A percentile compares a stretch with the other conserved stretches of the same genome.
These are phyloP conservation scores for Phania funesta DNA, from an alignment of 2,888 invertebrate genomes.

Conservation along the genomic window DNA sequence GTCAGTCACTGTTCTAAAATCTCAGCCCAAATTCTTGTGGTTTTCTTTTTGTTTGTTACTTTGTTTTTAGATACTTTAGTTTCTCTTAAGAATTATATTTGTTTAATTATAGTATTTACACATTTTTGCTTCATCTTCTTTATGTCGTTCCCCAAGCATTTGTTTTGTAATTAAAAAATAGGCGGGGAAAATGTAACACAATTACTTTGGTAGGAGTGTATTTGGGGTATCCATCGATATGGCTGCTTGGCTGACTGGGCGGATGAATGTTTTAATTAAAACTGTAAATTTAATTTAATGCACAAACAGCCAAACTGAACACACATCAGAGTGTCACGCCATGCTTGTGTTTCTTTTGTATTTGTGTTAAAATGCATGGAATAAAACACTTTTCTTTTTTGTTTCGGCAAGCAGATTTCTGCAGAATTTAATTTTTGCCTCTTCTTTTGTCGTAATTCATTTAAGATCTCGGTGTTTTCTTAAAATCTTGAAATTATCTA, in stretches of 20 bases:
- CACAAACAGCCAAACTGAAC: conserved; percentile 30
- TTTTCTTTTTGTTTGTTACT: background rate
- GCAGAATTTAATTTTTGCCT: background rate
- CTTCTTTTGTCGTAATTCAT: conserved; percentile 2
- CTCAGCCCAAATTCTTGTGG: conserved; percentile 13
- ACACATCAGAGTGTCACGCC: conserved; percentile 11
- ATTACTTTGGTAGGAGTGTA: conserved; percentile 41
- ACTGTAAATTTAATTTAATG: conserved; percentile 62
- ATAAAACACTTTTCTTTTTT: conserved; percentile 17
- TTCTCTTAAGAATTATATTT: background rate
- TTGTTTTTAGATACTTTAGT: background rate
- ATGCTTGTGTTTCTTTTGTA: background rate
- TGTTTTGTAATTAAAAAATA: conserved; percentile 53
- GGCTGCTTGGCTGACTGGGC: conserved; percentile 36
- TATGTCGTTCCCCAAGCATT: conserved; percentile 26
- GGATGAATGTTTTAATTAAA: conserved; percentile 63
- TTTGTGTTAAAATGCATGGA: conserved; percentile 17
- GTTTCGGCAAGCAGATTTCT: conserved; percentile 41
- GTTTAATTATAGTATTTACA: background rate
- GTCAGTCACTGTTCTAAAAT: background rate
- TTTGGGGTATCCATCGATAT: conserved; percentile 13
- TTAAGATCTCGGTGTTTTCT: background rate
- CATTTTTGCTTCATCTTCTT: conserved; percentile 23
- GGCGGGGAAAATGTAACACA: conserved; percentile 58
- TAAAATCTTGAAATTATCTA: no score